phyloP scores from a whole-genome alignment of 2,113 vertebrate genomes.

The Sciurus niger region DNA sequence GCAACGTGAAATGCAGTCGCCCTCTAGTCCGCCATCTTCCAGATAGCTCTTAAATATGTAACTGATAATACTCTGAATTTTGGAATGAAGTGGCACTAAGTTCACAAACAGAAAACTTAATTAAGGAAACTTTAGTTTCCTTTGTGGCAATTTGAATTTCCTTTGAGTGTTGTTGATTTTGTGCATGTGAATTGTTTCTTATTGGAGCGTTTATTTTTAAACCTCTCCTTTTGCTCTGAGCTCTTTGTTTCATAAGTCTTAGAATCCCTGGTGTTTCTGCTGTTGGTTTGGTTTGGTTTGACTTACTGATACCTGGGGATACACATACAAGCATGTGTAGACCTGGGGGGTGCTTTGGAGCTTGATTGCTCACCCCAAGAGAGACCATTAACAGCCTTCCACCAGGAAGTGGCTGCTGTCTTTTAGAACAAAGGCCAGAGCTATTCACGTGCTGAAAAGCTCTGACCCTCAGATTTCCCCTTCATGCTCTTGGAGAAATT shows the following conservation, averaged over 20 bases:
- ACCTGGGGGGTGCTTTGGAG: too few species aligned
- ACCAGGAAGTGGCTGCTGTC: rapidly evolving
- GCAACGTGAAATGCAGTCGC: too few species aligned
- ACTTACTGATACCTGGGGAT: not conserved
- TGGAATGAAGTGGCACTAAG: not conserved
- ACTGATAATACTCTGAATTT: conserved; percentile 54
- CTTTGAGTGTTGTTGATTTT: not conserved
- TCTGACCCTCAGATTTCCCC: too few species aligned
- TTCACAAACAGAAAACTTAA: not conserved
- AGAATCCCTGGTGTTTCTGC: not conserved
- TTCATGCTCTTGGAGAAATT: not conserved
- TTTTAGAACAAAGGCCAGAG: not conserved
- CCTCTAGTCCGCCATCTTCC: too few species aligned
- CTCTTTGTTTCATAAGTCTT: not conserved
- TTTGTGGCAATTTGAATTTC: not conserved
- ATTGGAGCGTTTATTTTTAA: not conserved
- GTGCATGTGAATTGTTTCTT: not conserved
- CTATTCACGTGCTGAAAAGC: not conserved
- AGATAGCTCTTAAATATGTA: conserved; percentile 53
- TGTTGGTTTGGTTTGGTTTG: not conserved
- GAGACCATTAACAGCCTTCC: not conserved
- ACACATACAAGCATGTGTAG: not conserved
- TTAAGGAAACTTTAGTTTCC: not conserved
- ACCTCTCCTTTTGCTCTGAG: not conserved
- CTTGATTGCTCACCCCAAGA: not conserved